Evolutionary conservation across 2,888 invertebrate genomes (phyloP).

Genomic region (Stictocephala bisonia): DNA sequence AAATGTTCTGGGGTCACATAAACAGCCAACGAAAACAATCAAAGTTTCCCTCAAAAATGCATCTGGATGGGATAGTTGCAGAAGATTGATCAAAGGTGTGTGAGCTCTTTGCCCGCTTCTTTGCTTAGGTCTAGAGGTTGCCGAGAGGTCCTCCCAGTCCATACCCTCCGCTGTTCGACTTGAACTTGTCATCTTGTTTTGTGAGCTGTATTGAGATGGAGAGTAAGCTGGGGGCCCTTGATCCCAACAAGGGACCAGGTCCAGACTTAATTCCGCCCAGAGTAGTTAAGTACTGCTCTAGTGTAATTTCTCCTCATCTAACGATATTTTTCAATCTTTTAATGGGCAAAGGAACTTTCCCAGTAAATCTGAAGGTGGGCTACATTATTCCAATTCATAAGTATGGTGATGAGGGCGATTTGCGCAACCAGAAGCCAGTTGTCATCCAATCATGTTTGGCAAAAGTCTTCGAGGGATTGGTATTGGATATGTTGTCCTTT

Average conservation of each 20-base stretch:
- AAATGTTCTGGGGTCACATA: background rate
- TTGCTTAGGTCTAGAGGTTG: background rate
- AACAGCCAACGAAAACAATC: background rate
- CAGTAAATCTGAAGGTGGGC: background rate
- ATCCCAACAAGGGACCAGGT: background rate
- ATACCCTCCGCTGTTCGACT: background rate
- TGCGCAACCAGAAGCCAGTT: conserved; percentile 1
- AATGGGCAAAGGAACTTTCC: conserved; percentile 7
- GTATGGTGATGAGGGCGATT: background rate
- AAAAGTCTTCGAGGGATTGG: conserved; percentile 11
- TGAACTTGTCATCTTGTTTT: background rate
- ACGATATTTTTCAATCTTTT: conserved; percentile 4
- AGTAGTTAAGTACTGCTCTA: background rate
- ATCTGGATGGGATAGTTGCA: background rate
- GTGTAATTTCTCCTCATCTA: conserved; percentile 11
- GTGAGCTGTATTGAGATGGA: background rate
- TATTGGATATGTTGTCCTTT: background rate
- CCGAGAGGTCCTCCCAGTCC: background rate
- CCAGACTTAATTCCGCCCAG: background rate
- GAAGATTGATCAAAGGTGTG: background rate
- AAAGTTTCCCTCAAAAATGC: conserved; percentile 6
- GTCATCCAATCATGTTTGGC: conserved; percentile 15
- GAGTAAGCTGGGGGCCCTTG: conserved; percentile 6
- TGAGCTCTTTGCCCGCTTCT: conserved; percentile 1
- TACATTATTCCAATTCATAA: conserved; percentile 18